Conservation (phyloP, 1,140 invertebrate genomes). For the Reticulitermes speratus region DNA sequence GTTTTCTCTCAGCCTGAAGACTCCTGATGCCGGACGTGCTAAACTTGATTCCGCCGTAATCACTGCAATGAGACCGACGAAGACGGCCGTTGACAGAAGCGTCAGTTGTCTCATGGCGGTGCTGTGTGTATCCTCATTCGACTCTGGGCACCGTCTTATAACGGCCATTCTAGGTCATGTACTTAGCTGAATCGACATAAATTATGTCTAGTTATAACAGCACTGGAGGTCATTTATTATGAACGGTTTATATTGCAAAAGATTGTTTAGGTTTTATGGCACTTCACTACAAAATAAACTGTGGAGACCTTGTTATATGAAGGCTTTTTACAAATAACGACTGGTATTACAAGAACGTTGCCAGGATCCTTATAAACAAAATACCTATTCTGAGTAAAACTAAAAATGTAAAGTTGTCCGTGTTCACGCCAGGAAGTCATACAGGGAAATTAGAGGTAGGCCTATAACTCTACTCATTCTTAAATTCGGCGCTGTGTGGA, state of each 20-base stretch:
- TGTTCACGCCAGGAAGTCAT: too few relatives aligned
- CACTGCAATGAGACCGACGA: neutral
- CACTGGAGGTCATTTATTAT: neutral
- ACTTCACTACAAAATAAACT: neutral
- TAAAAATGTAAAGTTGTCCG: too few relatives aligned
- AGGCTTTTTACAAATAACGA: neutral
- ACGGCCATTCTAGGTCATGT: neutral
- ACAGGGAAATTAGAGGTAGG: too few relatives aligned
- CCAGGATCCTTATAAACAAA: too few relatives aligned
- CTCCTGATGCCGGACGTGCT: neutral
- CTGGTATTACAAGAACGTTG: neutral
- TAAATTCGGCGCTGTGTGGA: too few relatives aligned
- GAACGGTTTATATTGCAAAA: neutral
- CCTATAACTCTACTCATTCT: too few relatives aligned
- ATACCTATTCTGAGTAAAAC: too few relatives aligned
- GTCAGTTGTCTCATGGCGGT: neutral
- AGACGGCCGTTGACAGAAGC: neutral
- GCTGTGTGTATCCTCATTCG: neutral
- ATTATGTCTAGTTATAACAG: neutral
- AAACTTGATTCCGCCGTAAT: neutral
- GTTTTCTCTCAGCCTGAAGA: neutral
- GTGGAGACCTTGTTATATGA: neutral
- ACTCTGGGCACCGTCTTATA: neutral
- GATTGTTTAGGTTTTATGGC: too few relatives aligned
- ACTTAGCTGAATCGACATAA: neutral